Base-by-base conservation (phyloP, 2,797 vertebrate genomes). In the Hybognathus amarus region DNA sequence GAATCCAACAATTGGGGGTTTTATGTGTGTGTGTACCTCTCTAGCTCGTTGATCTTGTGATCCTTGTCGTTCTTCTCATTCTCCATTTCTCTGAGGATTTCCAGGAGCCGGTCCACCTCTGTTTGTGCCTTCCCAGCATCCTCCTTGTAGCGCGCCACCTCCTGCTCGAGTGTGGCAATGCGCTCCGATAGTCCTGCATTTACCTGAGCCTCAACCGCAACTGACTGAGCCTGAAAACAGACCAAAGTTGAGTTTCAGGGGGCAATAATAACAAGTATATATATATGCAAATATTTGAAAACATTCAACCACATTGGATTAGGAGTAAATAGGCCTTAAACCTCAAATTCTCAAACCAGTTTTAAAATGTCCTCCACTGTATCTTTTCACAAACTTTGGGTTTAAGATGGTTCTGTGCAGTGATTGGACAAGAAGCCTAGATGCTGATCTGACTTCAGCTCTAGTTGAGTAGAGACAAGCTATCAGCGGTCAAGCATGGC, bases 51-150 rank as follows among this genome's bases (percentile, higher is more conserved):
- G 90, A 99, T 99, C 93, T 97, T 99, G 91, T 96, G 97, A 90
- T 99, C 98, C 91, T 99, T 99, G 91, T 98, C 97, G 13, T 98
- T 97, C 91, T 97, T 97, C 92, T 97, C 96, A 68, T 96, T 96
- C 90, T 99, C 98, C 94, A 98, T 98, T 94, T 99, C 97, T 79
- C 97, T 94, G 80, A 99, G 92, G 92, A 99, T 99, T 87, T 99
- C 98, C 85, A 99, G 92, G 1, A 99, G 95, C 15, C 97, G 96
- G 78, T 99, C 97, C 91, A 99, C 97, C 92, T 99, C 98, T 0
- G 94, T 90, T 86, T 99, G 98, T 52, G 97, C 95, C 91, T 97
- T 98, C 87, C 91, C 93, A 2, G 96, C 94, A 59, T 99, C 98
- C 71, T 98, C 97, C 71, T 91, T 95, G 86, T 95, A 92, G 54